These are phyloP conservation scores for Dermatemys mawii DNA, from an alignment of 2,113 vertebrate genomes.

Conservation along the genomic window DNA sequence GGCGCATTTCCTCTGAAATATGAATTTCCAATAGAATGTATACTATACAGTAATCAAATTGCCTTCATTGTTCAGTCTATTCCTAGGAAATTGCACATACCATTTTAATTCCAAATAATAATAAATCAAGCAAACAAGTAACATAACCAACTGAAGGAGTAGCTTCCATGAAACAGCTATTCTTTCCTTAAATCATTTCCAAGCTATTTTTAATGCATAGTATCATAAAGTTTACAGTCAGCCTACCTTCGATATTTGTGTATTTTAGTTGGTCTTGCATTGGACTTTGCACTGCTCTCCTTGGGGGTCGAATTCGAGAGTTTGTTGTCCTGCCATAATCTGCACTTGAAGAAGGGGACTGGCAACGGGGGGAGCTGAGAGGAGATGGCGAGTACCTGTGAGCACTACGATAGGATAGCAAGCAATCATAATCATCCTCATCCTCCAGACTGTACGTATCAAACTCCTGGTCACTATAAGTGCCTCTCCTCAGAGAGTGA, in stretches of 20 bases:
- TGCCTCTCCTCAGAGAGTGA: constrained; percentile 88
- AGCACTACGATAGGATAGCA: constrained; percentile 76
- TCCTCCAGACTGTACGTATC: constrained; percentile 91
- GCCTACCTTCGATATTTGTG: constrained; percentile 85
- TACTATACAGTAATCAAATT: neutral
- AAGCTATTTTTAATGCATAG: fast-evolving
- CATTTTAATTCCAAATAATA: neutral
- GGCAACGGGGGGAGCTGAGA: constrained; percentile 87
- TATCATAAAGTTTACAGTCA: fast-evolving
- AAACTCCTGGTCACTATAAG: constrained; percentile 93
- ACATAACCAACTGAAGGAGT: neutral
- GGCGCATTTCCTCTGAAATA: constrained; percentile 87
- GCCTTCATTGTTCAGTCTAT: fast-evolving
- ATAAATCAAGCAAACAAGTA: neutral
- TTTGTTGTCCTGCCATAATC: constrained; percentile 71
- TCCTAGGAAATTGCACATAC: fast-evolving
- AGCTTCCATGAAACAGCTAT: fast-evolving
- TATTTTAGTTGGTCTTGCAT: constrained; percentile 87
- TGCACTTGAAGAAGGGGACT: constrained; percentile 82
- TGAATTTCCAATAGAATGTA: neutral
- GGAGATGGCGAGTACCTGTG: constrained; percentile 88
- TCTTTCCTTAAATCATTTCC: fast-evolving
- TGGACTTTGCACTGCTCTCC: constrained; percentile 82
- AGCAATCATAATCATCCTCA: constrained; percentile 85
- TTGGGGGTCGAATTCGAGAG: constrained; percentile 80